phyloP scores from a whole-genome alignment of 1,140 invertebrate genomes.

The Heterodera schachtii region DNA sequence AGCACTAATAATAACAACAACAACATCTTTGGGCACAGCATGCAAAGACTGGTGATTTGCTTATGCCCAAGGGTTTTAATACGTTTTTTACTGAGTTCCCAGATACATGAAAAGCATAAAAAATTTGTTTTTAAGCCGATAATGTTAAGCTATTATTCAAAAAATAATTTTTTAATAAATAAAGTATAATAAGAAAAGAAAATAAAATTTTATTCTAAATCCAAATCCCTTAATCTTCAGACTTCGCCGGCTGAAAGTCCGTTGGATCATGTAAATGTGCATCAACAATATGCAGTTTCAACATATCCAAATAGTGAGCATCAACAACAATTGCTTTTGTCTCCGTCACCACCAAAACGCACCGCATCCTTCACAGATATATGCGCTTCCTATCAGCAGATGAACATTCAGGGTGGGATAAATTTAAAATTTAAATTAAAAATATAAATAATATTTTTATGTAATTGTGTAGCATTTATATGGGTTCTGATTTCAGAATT shows the following conservation, averaged over 20 bases:
- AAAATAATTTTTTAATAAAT: no score
- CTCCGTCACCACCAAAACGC: neutral
- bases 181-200: no score
- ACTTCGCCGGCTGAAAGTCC: neutral
- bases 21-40: neutral
- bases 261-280: neutral
- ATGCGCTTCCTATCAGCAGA: conserved; percentile 8
- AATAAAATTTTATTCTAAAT: no score
- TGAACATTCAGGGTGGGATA: conserved; percentile 4
- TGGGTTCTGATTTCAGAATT: neutral
- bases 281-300: neutral
- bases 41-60: neutral
- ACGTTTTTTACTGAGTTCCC: no score
- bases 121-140: no score
- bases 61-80: no score
- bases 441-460: no score
- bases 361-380: neutral
- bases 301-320: neutral
- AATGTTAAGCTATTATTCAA: no score
- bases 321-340: neutral
- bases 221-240: no score
- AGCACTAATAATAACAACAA: neutral
- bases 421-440: no score
- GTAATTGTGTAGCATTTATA: no score
- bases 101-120: no score